These are phyloP conservation scores for Hiodon tergisus DNA, from an alignment of 2,113 vertebrate genomes.

Conservation along the genomic window DNA sequence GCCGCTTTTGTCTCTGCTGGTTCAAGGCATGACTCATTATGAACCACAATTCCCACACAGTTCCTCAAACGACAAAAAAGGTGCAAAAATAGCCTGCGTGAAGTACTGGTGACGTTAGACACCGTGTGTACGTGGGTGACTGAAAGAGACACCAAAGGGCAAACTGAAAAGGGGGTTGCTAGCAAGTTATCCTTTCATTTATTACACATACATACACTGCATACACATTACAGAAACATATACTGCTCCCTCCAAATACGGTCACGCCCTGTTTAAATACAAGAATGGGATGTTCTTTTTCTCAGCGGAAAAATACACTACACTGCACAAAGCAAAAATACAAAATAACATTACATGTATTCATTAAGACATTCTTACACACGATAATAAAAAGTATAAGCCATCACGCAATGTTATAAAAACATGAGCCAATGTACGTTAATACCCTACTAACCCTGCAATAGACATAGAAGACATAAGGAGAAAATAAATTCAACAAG, in stretches of 20 bases:
- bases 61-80: conserved; percentile 94
- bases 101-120: conserved; percentile 76
- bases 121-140: conserved; percentile 81
- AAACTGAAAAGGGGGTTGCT: conserved; percentile 65
- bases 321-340: too few species aligned
- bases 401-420: too few species aligned
- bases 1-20: conserved; percentile 28
- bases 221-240: conserved; percentile 45
- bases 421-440: too few species aligned
- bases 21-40: conserved; percentile 74
- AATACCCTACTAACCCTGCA: too few species aligned
- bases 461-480: too few species aligned
- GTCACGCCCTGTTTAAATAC: background rate
- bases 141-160: conserved; percentile 71
- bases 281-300: too few species aligned
- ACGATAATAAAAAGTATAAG: too few species aligned
- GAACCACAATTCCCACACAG: conserved; percentile 71
- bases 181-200: conserved; percentile 48
- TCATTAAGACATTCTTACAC: too few species aligned
- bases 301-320: too few species aligned
- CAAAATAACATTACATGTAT: too few species aligned
- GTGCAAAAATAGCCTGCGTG: conserved; percentile 77
- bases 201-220: conserved; percentile 1
- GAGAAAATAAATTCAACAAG: too few species aligned
- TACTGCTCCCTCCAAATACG: conserved; percentile 14